phyloP scores from a whole-genome alignment of 2,797 vertebrate species.

The Sylvia borin region DNA sequence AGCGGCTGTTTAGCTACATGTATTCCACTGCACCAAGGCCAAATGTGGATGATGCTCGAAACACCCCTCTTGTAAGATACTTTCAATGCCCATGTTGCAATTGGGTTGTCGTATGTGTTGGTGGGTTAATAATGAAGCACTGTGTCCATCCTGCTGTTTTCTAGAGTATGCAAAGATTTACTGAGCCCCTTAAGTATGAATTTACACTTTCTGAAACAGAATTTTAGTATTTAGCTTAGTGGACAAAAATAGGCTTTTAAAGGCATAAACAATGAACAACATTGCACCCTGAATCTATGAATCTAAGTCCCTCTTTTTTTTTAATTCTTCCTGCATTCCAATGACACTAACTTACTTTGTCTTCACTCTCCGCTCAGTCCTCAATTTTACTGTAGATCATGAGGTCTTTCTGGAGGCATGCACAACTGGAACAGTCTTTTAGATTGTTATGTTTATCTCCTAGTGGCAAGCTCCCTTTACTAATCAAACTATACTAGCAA shows the following conservation, averaged over 20 bases:
- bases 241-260: neutral
- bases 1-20: slow-evolving; percentile 94
- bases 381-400: neutral
- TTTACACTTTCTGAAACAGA: neutral
- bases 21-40: slow-evolving; percentile 96
- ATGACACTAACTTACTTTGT: neutral
- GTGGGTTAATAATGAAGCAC: neutral
- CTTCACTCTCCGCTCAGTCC: neutral
- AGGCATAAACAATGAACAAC: neutral
- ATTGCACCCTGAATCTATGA: neutral
- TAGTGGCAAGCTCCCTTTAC: neutral
- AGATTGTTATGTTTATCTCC: neutral
- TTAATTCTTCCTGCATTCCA: neutral
- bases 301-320: neutral
- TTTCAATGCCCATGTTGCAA: neutral
- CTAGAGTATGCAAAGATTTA: neutral
- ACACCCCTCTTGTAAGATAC: slow-evolving; percentile 90
- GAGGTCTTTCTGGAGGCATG: neutral
- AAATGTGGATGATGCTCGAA: slow-evolving; percentile 82
- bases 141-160: neutral
- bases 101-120: neutral
- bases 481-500: neutral
- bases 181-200: neutral
- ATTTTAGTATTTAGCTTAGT: neutral
- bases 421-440: neutral